Percentiles rank a stretch among this genome's conserved stretches.
These are phyloP conservation scores for Pangasianodon gigas DNA, from an alignment of 2,113 vertebrate species.

Conservation along the genomic window DNA sequence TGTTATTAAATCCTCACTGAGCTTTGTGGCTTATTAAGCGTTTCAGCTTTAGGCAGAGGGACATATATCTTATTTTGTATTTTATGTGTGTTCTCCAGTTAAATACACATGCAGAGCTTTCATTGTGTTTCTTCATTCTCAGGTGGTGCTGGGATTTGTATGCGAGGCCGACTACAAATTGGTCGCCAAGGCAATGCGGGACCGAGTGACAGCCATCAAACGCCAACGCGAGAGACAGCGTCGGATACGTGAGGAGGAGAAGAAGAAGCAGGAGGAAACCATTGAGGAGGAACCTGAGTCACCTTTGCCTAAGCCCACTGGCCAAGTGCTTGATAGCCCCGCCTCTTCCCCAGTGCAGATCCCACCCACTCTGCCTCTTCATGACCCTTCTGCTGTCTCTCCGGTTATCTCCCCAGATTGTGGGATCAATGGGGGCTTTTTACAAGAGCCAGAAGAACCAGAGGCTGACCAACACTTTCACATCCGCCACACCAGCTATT, in stretches of 20 bases:
- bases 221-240: constrained; percentile 82
- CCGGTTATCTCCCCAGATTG: constrained; percentile 67
- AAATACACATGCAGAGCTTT: background rate
- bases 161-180: constrained; percentile 89
- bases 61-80: background rate
- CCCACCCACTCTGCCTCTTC: constrained; percentile 41
- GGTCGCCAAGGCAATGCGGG: constrained; percentile 86
- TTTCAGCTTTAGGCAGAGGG: background rate
- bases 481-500: constrained; percentile 78
- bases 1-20: background rate
- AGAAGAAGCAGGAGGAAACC: constrained; percentile 44
- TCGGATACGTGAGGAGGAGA: constrained; percentile 50
- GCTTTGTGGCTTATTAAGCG: background rate
- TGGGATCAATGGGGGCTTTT: constrained; percentile 68
- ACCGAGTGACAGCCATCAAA: constrained; percentile 83
- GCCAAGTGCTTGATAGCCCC: constrained; percentile 55
- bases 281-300: constrained; percentile 58
- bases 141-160: constrained; percentile 90
- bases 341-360: constrained; percentile 38
- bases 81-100: background rate
- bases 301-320: constrained; percentile 19
- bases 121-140: constrained; percentile 22
- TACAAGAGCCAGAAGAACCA: constrained; percentile 77
- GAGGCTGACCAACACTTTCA: constrained; percentile 78
- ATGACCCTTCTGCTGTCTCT: constrained; percentile 26